These are phyloP conservation scores for Apostichopus leukothele DNA, from an alignment of 53 echinoderm and acorn worm species.

Conservation along the genomic window DNA sequence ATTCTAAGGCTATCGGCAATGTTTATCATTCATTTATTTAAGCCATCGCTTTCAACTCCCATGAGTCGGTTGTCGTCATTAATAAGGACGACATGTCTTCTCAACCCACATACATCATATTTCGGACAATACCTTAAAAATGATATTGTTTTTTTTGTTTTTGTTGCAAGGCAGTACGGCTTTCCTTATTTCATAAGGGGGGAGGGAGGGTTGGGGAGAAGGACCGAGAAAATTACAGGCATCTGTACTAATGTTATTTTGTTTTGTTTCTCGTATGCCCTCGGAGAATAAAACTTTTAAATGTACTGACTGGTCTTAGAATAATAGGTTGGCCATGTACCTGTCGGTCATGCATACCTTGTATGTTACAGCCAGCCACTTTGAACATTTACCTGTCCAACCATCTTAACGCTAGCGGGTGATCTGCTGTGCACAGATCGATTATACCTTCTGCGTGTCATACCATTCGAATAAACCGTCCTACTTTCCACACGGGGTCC, in stretches of 20 bases:
- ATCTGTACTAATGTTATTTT: background rate
- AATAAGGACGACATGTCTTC: too few species aligned
- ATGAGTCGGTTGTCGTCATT: background rate
- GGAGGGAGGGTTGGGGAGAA: too few species aligned
- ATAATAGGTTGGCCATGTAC: background rate
- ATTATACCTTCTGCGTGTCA: slow-evolving; percentile 17
- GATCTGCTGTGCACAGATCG: slow-evolving; percentile 2
- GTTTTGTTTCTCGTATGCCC: background rate
- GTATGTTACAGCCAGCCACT: background rate
- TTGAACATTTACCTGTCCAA: slow-evolving; percentile 33
- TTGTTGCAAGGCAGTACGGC: too few species aligned
- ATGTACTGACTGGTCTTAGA: slow-evolving; percentile 9
- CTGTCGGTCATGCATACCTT: background rate
- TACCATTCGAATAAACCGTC: slow-evolving; percentile 15
- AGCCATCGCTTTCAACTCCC: background rate
- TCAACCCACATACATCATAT: too few species aligned
- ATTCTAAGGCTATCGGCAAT: background rate
- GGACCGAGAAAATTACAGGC: too few species aligned
- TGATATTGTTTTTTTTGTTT: too few species aligned
- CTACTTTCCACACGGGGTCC: slow-evolving; percentile 43
- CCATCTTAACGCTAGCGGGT: slow-evolving; percentile 8
- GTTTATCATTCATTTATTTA: background rate
- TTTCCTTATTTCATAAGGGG: too few species aligned
- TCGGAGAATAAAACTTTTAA: slow-evolving; percentile 9
- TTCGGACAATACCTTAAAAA: too few species aligned